These are phyloP conservation scores for Corydoras maculifer DNA, from an alignment of 2,113 vertebrate species.

Conservation along the genomic window DNA sequence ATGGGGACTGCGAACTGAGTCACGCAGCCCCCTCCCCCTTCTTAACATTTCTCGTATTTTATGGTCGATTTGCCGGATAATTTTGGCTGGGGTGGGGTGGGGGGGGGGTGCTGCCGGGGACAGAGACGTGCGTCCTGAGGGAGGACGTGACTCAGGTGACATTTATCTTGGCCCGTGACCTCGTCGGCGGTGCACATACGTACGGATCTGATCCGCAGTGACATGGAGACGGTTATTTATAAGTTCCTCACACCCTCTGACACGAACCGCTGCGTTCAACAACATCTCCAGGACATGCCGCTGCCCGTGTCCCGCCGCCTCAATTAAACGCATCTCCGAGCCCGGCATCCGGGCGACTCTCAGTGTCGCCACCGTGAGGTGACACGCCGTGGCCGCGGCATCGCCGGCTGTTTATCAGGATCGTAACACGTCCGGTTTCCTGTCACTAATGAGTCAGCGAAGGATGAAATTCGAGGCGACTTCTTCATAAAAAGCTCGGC, in stretches of 20 bases:
- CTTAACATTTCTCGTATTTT: not conserved
- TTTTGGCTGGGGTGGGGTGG: not conserved
- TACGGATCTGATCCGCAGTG: conserved; percentile 31
- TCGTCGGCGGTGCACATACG: conserved; percentile 3
- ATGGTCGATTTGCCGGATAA: not conserved
- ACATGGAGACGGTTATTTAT: conserved; percentile 33
- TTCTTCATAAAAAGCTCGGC: conserved; percentile 9
- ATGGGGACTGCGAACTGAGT: not conserved
- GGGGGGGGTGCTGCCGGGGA: not conserved
- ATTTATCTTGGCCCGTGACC: conserved; percentile 17
- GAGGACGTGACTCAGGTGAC: conserved; percentile 31
- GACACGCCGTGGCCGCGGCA: not conserved
- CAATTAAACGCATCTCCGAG: conserved; percentile 12
- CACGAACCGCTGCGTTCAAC: not conserved
- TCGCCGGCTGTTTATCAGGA: conserved; percentile 14
- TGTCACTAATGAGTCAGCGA: conserved; percentile 26
- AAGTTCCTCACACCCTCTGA: conserved; percentile 13
- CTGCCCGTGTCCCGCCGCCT: not conserved
- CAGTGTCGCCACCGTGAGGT: not conserved
- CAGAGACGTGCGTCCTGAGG: not conserved
- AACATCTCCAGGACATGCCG: conserved; percentile 16
- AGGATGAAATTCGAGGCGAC: conserved; percentile 14
- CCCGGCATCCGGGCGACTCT: not conserved
- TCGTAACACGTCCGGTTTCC: not conserved
- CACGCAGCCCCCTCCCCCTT: not conserved